Evolutionary conservation across 2,888 invertebrate genomes (phyloP).

Genomic region (Sthenelais limicola): DNA sequence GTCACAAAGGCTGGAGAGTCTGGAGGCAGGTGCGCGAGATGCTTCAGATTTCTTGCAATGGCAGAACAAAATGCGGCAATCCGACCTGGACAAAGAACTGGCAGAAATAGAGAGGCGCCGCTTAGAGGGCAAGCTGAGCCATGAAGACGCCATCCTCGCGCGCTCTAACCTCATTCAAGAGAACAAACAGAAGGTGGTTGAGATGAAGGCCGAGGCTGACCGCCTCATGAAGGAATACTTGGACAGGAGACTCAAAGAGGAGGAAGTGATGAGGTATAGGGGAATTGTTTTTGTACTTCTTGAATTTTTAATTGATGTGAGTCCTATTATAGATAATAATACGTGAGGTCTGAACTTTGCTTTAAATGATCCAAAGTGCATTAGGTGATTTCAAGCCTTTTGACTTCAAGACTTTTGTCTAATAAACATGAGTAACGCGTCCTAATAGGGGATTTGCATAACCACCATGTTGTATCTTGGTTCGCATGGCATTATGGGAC

Average conservation of each 20-base stretch:
- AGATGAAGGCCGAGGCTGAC: constrained; percentile 66
- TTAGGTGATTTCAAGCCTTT: no score
- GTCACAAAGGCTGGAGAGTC: constrained; percentile 62
- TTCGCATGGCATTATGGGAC: no score
- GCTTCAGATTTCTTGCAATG: constrained; percentile 67
- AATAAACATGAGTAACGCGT: no score
- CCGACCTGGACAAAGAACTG: constrained; percentile 64
- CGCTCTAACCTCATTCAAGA: constrained; percentile 64
- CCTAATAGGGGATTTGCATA: no score
- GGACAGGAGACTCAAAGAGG: constrained; percentile 66
- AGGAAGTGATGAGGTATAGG: constrained; percentile 67
- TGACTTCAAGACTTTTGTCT: no score
- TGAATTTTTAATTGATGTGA: neutral
- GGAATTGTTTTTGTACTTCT: neutral
- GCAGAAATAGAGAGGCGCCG: constrained; percentile 68
- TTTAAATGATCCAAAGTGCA: no score
- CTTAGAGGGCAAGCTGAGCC: constrained; percentile 70
- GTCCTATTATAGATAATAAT: no score
- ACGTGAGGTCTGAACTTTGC: no score
- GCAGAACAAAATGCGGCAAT: constrained; percentile 67
- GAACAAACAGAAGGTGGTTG: constrained; percentile 65
- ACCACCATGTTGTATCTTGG: no score
- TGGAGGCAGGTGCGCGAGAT: constrained; percentile 69
- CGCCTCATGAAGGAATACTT: constrained; percentile 66
- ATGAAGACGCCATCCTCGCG: constrained; percentile 72